Evolutionary conservation across 1,140 invertebrate species (phyloP), one percentile per base, ranked within the genome.

Genomic region (Drosophila nasuta): DNA sequence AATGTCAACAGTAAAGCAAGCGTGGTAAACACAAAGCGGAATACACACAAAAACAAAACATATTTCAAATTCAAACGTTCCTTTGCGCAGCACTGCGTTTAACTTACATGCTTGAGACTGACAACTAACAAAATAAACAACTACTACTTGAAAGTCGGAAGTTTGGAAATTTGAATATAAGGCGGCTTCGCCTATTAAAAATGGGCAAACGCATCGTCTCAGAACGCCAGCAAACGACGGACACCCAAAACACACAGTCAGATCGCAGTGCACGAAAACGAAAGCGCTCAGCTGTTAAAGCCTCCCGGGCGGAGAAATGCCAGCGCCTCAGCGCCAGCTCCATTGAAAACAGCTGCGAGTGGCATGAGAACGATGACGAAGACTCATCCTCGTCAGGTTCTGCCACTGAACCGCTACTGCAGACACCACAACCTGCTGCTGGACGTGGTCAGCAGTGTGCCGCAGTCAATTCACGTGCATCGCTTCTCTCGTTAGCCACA

Each of bases 341-440:
- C n/a, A 71, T 33, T 45, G 60, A 65, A 7, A 43, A 78, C 17
- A 63, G 54, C 28, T 81, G 59, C 11, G 74, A 70, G 6, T 88
- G 79, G 43, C 85, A 89, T 20, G 87, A 92, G 49, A 91, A 91
- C 43, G 91, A 92, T 65, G 91, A 92, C 35, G 91, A 92, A 66
- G 87, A 91, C 56, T 81, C 81, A 1, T 91, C 87, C 5, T 78
- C 82, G 20, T 90, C 91, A 1, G 52, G 52, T 13, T 68, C 49
- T 1, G 56, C 49, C 6, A 73, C 68, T 10, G 35, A 58, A 35
- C 49, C 41, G 30, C 11, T 43, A 11, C n/a, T 79, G 33, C 65
- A 75, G 51, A 89, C 85, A 13, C 85, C 86, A 6, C 85, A 88
- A 17, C 20, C 65, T 3, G 54, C 30, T 52, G 45, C 20, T 52